phyloP scores from a whole-genome alignment of 1,140 invertebrate species.

The Penaeus indicus region DNA sequence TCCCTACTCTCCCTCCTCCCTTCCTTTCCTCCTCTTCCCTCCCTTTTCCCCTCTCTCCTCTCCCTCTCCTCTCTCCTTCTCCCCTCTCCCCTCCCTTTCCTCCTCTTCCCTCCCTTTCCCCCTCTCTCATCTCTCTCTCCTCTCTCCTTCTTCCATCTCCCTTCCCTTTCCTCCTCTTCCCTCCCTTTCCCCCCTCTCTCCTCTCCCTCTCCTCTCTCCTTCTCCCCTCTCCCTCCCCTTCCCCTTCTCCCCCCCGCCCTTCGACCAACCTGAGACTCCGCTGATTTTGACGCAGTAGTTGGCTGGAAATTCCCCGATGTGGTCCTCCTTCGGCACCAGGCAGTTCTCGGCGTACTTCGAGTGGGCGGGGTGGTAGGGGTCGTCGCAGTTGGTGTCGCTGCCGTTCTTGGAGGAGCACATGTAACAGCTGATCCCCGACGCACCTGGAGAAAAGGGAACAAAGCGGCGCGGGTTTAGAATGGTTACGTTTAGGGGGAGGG shows the following conservation, averaged over 20 bases:
- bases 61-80: no score
- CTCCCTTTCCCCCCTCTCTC: no score
- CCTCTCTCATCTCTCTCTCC: no score
- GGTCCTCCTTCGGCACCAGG: constrained; percentile 74
- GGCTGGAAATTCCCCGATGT: constrained; percentile 76
- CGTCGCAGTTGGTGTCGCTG: constrained; percentile 74
- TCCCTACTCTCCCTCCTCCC: no score
- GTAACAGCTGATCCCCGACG: constrained; percentile 75
- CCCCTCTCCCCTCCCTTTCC: no score
- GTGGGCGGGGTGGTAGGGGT: constrained; percentile 74
- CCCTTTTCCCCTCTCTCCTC: no score
- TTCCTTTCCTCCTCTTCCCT: no score
- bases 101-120: no score
- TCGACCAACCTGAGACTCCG: constrained; percentile 71
- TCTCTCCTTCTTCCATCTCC: no score
- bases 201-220: no score
- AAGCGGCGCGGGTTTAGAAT: background rate
- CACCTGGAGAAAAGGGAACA: constrained; percentile 31
- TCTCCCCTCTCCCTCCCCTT: no score
- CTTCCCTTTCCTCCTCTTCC: no score
- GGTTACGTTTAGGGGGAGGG: background rate
- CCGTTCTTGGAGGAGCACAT: constrained; percentile 75
- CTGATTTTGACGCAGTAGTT: constrained; percentile 77
- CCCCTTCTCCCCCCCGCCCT: background rate
- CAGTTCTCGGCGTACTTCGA: constrained; percentile 73